Evolutionary conservation across 2,888 invertebrate species (phyloP).

Genomic region (Acanthosepion pharaonis): DNA sequence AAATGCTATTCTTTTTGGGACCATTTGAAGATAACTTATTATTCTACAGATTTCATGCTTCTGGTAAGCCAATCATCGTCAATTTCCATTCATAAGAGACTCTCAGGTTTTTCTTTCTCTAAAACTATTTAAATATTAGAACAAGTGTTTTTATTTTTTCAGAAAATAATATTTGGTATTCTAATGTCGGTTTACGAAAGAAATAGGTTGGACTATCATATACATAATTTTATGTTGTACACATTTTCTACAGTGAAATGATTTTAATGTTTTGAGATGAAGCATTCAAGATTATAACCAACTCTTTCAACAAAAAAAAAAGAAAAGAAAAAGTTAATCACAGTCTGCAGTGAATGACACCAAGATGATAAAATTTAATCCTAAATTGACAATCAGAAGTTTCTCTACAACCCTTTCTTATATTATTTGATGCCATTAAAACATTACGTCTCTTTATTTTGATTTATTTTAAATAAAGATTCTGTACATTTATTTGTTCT

Average conservation of each 20-base stretch:
- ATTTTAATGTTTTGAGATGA: no score
- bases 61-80: neutral
- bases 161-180: neutral
- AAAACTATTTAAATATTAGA: neutral
- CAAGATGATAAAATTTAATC: neutral
- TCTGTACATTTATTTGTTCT: neutral
- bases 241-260: no score
- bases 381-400: constrained; percentile 9
- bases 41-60: neutral
- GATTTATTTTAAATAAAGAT: neutral
- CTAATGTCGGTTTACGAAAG: neutral
- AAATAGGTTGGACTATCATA: neutral
- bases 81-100: neutral
- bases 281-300: no score
- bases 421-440: neutral
- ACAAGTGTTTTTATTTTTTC: neutral
- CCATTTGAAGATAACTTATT: neutral
- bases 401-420: neutral
- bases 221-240: no score
- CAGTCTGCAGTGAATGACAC: neutral
- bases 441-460: neutral
- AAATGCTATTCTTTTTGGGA: neutral
- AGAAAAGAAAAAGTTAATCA: neutral
- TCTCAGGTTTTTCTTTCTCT: neutral
- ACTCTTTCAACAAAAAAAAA: neutral